These are phyloP conservation scores for Amazona vittata DNA, from an alignment of 2,113 vertebrate species.

Conservation along the genomic window DNA sequence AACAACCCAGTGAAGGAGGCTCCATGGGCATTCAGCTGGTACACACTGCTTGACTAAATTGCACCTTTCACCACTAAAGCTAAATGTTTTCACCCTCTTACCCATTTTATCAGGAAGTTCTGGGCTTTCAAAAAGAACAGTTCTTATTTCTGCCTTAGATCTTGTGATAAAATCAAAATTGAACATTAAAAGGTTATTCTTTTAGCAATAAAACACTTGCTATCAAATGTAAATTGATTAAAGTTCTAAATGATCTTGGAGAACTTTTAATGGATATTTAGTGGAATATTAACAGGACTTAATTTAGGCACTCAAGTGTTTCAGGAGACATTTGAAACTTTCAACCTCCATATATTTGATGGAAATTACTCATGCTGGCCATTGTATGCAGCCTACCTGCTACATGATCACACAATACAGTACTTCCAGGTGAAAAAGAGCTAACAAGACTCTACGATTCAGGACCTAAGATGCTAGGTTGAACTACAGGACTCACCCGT, in stretches of 20 bases:
- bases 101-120: background rate
- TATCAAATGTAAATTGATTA: background rate
- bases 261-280: background rate
- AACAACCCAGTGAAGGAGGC: background rate
- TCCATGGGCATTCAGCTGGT: background rate
- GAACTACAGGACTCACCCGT: constrained; percentile 81
- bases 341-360: background rate
- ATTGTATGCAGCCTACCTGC: background rate
- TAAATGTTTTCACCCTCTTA: background rate
- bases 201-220: background rate
- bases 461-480: rapidly evolving
- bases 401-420: rapidly evolving
- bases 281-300: background rate
- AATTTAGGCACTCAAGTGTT: background rate
- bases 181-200: background rate
- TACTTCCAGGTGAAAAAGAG: background rate
- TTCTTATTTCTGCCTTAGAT: background rate
- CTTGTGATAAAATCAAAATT: background rate
- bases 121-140: background rate
- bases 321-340: background rate
- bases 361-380: background rate
- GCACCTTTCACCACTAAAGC: background rate
- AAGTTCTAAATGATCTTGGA: background rate
- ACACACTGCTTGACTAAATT: background rate
- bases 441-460: background rate